phyloP scores from a whole-genome alignment of 2,888 invertebrate species.

The Sthenelais limicola region DNA sequence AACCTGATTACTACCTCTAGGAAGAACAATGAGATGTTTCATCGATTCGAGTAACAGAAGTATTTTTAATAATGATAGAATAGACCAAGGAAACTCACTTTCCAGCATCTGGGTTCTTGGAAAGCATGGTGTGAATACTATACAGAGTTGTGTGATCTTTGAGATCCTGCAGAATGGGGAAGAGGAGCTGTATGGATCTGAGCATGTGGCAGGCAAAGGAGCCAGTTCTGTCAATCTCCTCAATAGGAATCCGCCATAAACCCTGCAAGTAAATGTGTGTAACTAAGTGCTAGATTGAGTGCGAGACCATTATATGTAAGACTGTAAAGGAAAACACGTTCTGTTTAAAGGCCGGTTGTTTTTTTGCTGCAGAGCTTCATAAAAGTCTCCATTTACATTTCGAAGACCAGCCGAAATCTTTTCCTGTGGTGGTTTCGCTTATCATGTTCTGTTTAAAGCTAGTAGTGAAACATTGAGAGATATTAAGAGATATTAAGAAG shows the following conservation, averaged over 20 bases:
- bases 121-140: constrained; percentile 84
- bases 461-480: too few relatives aligned
- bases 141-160: constrained; percentile 86
- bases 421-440: too few relatives aligned
- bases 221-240: constrained; percentile 92
- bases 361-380: too few relatives aligned
- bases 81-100: constrained; percentile 75
- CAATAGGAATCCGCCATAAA: constrained; percentile 91
- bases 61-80: neutral
- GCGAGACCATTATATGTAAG: too few relatives aligned
- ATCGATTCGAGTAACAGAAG: neutral
- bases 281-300: too few relatives aligned
- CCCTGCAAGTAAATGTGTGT: constrained; percentile 77
- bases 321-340: too few relatives aligned
- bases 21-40: too few relatives aligned
- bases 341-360: too few relatives aligned
- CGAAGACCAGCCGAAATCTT: too few relatives aligned
- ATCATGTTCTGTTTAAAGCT: too few relatives aligned
- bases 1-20: neutral
- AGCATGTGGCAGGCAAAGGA: constrained; percentile 93
- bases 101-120: constrained; percentile 86
- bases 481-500: too few relatives aligned
- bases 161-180: constrained; percentile 85
- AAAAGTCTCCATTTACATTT: too few relatives aligned
- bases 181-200: constrained; percentile 84